Evolutionary conservation across 2,888 invertebrate species (phyloP), one percentile per base, ranked within the genome.

Genomic region (Dynastes tityus): DNA sequence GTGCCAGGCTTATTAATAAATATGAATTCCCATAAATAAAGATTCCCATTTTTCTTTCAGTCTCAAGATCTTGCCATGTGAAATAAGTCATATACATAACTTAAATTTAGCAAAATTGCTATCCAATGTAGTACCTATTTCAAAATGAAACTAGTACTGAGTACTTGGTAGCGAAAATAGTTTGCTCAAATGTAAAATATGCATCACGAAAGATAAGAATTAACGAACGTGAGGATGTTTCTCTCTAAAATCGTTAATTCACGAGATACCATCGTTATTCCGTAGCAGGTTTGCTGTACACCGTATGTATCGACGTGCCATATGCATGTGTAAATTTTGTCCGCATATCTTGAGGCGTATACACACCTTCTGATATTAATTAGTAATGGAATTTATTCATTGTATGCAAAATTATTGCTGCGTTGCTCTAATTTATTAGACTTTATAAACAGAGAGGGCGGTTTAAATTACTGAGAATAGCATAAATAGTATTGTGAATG

Each of bases 301-400:
- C 9, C 45, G 45, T 45, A 45, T 45, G 45, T 45, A 64, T 64
- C 13, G 9, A 37, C 55, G 37, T 32, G 8, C 45, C 45, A 40
- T 65, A 49, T 29, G 29, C 70, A 32, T 70, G 70, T 32, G 70
- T 70, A 70, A 49, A 70, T 70, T 70, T 53, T 51, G 70, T 70
- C 29, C 51, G 53, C 70, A 55, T 70, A 70, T 40, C n/a, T 32
- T 51, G 51, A 2, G 8, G 45, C 45, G 11, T 11, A 53, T 29
- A 27, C 70, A 40, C 70, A 70, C 70, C 70, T 70, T 70, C 5
- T 53, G 70, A 53, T 53, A 70, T 70, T 70, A 70, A 70, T 70
- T 70, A 70, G 70, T 32, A 5, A 2, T 13, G 53, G 70, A 70
- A 70, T 70, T 70, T 70, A 70, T 70, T 70, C 53, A 70, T 53